A percentile compares a stretch with the other conserved stretches of the same genome.
phyloP scores from a whole-genome alignment of 2,113 vertebrate genomes.

The Eurypyga helias region DNA sequence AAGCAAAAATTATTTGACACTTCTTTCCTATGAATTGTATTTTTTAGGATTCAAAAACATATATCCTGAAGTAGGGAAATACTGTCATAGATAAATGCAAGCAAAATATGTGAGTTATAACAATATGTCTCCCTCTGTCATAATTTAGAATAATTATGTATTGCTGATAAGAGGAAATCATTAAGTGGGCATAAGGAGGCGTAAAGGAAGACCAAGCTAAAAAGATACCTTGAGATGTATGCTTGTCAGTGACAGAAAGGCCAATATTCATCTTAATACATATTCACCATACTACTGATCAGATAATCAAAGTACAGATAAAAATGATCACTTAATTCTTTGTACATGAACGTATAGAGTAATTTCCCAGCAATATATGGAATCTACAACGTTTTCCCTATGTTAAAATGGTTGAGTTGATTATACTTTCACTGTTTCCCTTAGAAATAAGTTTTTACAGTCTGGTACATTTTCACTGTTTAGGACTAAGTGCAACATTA shows the following conservation, averaged over 20 bases:
- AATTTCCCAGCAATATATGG: neutral
- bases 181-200: neutral
- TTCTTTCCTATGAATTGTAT: slow-evolving; percentile 18
- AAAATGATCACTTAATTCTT: neutral
- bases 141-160: neutral
- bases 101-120: neutral
- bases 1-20: slow-evolving; percentile 43
- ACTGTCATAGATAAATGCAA: neutral
- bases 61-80: slow-evolving; percentile 51
- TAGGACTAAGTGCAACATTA: neutral
- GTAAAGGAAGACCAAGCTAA: neutral
- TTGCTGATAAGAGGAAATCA: neutral
- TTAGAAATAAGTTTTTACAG: neutral
- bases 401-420: neutral
- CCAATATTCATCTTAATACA: neutral
- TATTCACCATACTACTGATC: neutral
- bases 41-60: slow-evolving; percentile 25
- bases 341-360: neutral
- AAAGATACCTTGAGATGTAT: neutral
- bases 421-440: neutral
- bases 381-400: neutral
- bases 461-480: neutral
- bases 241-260: neutral
- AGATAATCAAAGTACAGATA: neutral
- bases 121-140: neutral